phyloP scores from a whole-genome alignment of 2,888 invertebrate genomes.

The Lepidocyrtoides sp. region DNA sequence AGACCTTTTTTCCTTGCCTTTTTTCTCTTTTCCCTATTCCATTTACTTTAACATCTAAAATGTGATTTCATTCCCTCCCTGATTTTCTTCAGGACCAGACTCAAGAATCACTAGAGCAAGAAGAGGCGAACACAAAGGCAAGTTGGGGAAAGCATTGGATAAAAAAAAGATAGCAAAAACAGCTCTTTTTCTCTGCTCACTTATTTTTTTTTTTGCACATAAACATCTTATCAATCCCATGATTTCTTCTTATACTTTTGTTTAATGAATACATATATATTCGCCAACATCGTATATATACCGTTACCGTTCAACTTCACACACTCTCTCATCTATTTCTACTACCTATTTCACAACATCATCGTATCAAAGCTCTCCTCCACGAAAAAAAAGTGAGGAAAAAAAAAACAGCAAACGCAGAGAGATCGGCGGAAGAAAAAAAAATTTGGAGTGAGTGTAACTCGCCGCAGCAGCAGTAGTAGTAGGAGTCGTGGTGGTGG shows the following conservation, averaged over 20 bases:
- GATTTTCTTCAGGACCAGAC: conserved; percentile 11
- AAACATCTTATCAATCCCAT: conserved; percentile 44
- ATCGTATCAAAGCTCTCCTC: conserved; percentile 47
- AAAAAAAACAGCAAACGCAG: conserved; percentile 50
- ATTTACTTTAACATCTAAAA: conserved; percentile 3
- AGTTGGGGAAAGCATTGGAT: neutral
- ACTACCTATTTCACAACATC: conserved; percentile 14
- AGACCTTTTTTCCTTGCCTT: conserved; percentile 42
- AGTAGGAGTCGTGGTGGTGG: neutral
- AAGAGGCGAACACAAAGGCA: neutral
- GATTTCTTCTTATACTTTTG: neutral
- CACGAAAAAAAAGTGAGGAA: neutral
- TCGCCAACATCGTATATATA: too few species aligned
- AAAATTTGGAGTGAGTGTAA: neutral
- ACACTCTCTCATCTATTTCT: neutral
- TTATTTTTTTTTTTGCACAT: conserved; percentile 44
- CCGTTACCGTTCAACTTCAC: too few species aligned
- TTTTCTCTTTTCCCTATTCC: conserved; percentile 20
- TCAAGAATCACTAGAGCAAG: neutral
- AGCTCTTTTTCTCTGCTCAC: neutral
- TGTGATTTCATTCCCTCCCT: conserved; percentile 21
- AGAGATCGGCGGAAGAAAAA: neutral
- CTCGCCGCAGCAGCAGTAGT: neutral
- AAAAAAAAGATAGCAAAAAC: neutral
- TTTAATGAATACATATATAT: too few species aligned